phyloP scores from a whole-genome alignment of 2,113 vertebrate genomes.

The Lepidothrix coronata region DNA sequence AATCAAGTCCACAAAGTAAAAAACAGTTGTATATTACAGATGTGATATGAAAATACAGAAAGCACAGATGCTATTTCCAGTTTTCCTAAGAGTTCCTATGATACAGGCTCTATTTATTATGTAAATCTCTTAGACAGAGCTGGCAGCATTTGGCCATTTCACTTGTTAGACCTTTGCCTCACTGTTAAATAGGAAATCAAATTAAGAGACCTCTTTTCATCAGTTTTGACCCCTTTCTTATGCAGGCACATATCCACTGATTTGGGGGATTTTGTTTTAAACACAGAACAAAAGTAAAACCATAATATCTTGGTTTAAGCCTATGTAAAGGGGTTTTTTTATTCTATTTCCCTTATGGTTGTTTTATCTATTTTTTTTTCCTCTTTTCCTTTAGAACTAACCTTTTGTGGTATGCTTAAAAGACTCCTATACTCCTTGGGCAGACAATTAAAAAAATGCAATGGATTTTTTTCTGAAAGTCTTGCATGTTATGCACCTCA shows the following conservation, averaged over 20 bases:
- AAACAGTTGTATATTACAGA: not conserved
- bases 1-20: not conserved
- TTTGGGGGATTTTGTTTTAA: not conserved
- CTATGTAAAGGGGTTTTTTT: not conserved
- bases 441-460: slow-evolving; percentile 17
- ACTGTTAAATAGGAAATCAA: not conserved
- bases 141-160: not conserved
- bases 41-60: not conserved
- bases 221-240: not conserved
- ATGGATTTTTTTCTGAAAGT: slow-evolving; percentile 29
- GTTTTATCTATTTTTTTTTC: not conserved
- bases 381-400: not conserved
- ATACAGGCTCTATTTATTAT: not conserved
- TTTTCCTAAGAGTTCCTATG: not conserved
- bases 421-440: not conserved
- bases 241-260: not conserved
- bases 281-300: not conserved
- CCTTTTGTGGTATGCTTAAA: not conserved
- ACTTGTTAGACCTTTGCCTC: not conserved
- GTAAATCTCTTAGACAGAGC: not conserved
- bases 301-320: not conserved
- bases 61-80: not conserved
- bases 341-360: not conserved
- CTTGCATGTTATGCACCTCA: not conserved
- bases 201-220: not conserved